These are phyloP conservation scores for Conus betulinus DNA, from an alignment of 1,140 invertebrate genomes.

Conservation along the genomic window DNA sequence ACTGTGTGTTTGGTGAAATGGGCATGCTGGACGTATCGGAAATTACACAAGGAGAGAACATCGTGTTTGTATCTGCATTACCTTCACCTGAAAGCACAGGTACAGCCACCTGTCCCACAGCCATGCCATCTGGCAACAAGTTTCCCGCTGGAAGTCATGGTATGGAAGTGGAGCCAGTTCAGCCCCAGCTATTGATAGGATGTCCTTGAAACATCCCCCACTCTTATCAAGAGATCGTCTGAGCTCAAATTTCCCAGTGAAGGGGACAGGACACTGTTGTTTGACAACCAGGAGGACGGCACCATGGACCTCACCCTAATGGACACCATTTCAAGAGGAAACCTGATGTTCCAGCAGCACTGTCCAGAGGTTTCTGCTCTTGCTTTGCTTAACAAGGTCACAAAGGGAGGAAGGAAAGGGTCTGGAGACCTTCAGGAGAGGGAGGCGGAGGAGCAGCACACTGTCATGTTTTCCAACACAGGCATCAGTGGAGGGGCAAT, in stretches of 20 bases:
- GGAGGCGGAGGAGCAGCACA: background rate
- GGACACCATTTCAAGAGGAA: background rate
- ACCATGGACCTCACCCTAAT: constrained; percentile 21
- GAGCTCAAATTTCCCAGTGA: background rate
- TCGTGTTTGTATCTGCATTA: background rate
- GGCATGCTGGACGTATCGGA: background rate
- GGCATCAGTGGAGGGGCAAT: background rate
- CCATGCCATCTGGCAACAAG: background rate
- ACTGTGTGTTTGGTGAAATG: background rate
- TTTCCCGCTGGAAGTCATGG: background rate
- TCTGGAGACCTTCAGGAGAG: no score
- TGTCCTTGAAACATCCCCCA: background rate
- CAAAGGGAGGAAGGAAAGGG: background rate
- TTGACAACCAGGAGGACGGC: constrained; percentile 13
- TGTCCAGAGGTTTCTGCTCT: background rate
- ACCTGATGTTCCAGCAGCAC: background rate
- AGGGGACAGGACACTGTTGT: background rate
- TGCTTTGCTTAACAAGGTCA: background rate
- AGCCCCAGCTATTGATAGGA: background rate
- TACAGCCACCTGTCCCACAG: background rate
- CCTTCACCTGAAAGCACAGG: background rate
- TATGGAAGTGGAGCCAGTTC: background rate
- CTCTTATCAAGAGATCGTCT: background rate
- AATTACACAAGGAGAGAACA: constrained; percentile 10
- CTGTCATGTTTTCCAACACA: background rate